Conservation (phyloP, 2,113 vertebrate genomes). For the Elaphurus davidianus region DNA sequence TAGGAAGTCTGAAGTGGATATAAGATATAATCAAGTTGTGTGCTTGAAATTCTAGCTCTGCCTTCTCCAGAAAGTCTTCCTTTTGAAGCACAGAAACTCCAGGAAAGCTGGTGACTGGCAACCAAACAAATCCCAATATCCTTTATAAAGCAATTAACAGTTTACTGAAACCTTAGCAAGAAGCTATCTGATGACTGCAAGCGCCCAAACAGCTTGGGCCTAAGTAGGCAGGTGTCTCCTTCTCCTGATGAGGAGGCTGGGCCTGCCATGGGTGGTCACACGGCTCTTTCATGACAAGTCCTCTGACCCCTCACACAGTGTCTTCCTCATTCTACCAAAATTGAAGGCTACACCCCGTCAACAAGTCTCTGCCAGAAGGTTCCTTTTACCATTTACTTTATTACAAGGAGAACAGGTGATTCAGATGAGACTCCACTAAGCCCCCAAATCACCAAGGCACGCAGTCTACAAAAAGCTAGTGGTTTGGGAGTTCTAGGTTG, state of each 20-base stretch:
- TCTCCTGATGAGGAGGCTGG: neutral
- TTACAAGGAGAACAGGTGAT: neutral
- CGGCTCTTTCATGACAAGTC: neutral
- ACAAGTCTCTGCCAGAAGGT: neutral
- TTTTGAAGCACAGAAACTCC: neutral
- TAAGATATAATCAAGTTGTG: neutral
- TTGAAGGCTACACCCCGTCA: neutral
- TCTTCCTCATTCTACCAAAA: neutral
- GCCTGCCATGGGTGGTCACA: neutral
- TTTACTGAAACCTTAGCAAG: neutral
- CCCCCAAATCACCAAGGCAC: neutral
- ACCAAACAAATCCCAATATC: neutral
- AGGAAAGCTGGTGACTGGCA: neutral
- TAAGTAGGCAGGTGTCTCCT: neutral
- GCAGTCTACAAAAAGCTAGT: neutral
- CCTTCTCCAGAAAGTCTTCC: neutral
- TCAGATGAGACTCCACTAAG: neutral
- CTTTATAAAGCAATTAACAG: neutral
- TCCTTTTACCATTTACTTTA: neutral
- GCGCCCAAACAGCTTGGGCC: neutral
- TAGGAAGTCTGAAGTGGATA: neutral
- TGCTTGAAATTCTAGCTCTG: neutral
- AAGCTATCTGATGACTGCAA: neutral
- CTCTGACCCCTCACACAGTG: neutral
- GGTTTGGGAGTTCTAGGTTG: neutral